A percentile compares a stretch with the other conserved stretches of the same genome.
Conservation (phyloP, 2,888 invertebrate species). For the Caenorhabditis afra region DNA sequence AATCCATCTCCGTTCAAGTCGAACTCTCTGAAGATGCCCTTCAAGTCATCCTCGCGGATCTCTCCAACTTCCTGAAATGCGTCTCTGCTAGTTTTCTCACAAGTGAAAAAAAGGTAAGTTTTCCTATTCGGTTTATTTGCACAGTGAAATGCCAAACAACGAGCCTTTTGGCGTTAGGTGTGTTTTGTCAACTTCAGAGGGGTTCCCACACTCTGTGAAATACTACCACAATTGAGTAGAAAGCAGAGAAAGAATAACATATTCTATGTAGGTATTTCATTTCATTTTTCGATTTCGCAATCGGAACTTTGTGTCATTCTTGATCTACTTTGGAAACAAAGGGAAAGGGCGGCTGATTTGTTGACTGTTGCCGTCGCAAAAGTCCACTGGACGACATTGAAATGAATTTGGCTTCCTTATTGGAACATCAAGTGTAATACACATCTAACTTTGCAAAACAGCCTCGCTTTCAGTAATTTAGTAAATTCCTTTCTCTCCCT, state of each 20-base stretch:
- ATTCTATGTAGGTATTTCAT: slow-evolving; percentile 1
- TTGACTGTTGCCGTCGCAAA: not conserved
- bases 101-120: no score
- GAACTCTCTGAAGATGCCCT: slow-evolving; percentile 79
- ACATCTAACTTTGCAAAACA: not conserved
- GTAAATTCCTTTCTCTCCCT: slow-evolving; percentile 2
- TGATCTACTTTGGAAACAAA: not conserved
- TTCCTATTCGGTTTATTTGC: slow-evolving; percentile 46
- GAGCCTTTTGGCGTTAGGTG: slow-evolving; percentile 32
- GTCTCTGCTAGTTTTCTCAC: slow-evolving; percentile 31
- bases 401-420: not conserved
- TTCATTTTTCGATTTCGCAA: slow-evolving; percentile 11
- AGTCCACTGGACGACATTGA: not conserved
- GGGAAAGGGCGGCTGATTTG: not conserved
- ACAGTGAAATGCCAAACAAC: slow-evolving; percentile 34
- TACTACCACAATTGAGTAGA: not conserved
- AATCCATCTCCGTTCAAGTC: slow-evolving; percentile 80
- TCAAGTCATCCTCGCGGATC: slow-evolving; percentile 78
- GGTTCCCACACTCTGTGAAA: slow-evolving; percentile 38
- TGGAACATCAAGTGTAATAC: slow-evolving; percentile 9
- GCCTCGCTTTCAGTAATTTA: no score
- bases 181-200: slow-evolving; percentile 40
- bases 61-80: slow-evolving; percentile 72
- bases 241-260: not conserved
- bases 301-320: not conserved